Base-by-base conservation (phyloP, 2,797 vertebrate genomes). In the Tangara arthus region DNA sequence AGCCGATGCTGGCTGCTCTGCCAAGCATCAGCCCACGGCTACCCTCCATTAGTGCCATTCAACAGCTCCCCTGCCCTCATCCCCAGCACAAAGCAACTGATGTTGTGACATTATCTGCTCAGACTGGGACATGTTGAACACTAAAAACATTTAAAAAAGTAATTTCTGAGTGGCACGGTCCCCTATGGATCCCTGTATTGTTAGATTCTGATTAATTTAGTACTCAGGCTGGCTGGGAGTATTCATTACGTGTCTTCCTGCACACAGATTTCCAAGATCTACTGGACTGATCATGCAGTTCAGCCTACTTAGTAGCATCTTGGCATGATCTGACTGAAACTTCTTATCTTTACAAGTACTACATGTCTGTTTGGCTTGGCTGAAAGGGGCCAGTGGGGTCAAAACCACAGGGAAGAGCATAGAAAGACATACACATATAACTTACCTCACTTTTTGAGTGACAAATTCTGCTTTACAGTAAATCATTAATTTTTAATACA, bases 1-100 rank as follows among this genome's bases (percentile, higher is more conserved):
- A 20, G 42, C 41, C 2, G 1, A 55, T 11, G 28, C 34, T 30
- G 41, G 26, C 61, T 30, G 20, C 59, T 32, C 59, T 41, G 59
- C 37, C 39, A 41, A 41, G 20, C 28, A 22, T 41, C 19, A 30
- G 28, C 39, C 53, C 32, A 12, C 1, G 4, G 73, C 69, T 83
- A 65, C 15, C 20, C 50, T 61, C 26, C n/a, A 24, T 1, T 1
- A 2, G 57, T 3, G 26, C 50, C 39, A n/a, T 16, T 37, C 35
- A 15, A 2, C 65, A 68, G 60, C 23, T 30, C 71, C 11, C 5
- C 34, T 44, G 47, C 47, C 64, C 60, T 23, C 32, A 39, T 2
- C 23, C n/a, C 23, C 1, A 1, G 39, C 7, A 7, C 55, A 49
- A 46, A 65, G 41, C 1, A 2, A 24, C 16, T 63, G 1, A 0